Percentiles rank a stretch among this genome's conserved stretches.
phyloP scores from a whole-genome alignment of 2,113 vertebrate species.

The Oriolus oriolus region DNA sequence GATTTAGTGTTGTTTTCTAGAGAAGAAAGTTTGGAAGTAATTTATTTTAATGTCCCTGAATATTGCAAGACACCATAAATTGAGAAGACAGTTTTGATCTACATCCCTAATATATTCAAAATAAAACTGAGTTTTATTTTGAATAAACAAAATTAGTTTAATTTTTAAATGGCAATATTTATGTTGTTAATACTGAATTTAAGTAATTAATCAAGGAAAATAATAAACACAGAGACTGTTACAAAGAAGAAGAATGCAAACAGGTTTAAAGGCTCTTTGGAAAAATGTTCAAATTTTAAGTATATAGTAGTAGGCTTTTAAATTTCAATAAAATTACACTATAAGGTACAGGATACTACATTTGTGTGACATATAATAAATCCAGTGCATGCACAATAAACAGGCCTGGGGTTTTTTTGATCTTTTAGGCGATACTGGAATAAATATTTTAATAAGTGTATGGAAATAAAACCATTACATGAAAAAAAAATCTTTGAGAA shows the following conservation, averaged over 20 bases:
- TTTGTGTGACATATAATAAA: neutral
- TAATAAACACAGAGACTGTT: neutral
- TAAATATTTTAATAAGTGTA: neutral
- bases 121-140: no score
- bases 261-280: neutral
- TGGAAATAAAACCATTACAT: neutral
- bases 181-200: neutral
- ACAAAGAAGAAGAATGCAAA: neutral
- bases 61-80: neutral
- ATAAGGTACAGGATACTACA: neutral
- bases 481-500: neutral
- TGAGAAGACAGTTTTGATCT: neutral
- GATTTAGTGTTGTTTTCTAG: neutral
- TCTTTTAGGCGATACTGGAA: neutral
- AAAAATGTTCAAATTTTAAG: neutral
- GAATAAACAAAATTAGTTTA: neutral
- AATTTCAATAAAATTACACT: neutral
- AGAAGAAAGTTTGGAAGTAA: neutral
- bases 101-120: neutral
- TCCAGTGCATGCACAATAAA: neutral
- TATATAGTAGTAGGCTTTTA: neutral
- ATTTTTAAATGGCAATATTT: neutral
- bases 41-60: neutral
- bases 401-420: neutral
- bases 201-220: neutral